A percentile compares a stretch with the other conserved stretches of the same genome.
phyloP scores from a whole-genome alignment of 2,888 invertebrate genomes.

The Tipula confusa region DNA sequence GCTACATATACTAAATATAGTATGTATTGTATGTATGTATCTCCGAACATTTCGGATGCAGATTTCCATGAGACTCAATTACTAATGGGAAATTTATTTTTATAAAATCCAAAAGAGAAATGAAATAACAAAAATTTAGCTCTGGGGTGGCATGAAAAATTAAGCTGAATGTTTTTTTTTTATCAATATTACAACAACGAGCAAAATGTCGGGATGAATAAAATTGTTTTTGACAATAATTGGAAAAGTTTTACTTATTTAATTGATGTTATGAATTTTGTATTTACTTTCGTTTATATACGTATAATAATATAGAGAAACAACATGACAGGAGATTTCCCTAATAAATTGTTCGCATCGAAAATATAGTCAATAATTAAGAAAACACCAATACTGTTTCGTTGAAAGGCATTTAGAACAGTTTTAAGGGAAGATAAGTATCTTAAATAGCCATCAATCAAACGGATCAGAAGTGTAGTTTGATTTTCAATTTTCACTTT shows the following conservation, averaged over 20 bases:
- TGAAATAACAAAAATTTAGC: background rate
- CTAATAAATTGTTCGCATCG: background rate
- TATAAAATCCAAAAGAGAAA: background rate
- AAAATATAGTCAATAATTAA: background rate
- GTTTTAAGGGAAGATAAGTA: background rate
- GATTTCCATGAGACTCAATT: background rate
- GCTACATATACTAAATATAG: background rate
- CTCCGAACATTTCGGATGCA: background rate
- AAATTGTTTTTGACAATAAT: background rate
- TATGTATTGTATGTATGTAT: background rate
- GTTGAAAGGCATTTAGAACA: background rate
- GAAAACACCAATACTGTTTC: background rate
- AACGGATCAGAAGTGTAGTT: background rate
- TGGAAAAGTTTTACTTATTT: background rate
- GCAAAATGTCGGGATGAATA: background rate
- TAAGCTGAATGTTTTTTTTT: background rate
- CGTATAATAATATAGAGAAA: too few relatives aligned
- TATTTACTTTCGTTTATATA: background rate
- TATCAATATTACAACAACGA: background rate
- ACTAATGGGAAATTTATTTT: background rate
- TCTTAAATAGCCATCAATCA: background rate
- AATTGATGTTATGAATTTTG: background rate
- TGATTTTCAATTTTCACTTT: conserved; percentile 9
- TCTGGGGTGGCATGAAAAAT: background rate
- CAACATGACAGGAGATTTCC: background rate